Conservation (phyloP, 1,140 invertebrate genomes). For the Anastrepha obliqua region DNA sequence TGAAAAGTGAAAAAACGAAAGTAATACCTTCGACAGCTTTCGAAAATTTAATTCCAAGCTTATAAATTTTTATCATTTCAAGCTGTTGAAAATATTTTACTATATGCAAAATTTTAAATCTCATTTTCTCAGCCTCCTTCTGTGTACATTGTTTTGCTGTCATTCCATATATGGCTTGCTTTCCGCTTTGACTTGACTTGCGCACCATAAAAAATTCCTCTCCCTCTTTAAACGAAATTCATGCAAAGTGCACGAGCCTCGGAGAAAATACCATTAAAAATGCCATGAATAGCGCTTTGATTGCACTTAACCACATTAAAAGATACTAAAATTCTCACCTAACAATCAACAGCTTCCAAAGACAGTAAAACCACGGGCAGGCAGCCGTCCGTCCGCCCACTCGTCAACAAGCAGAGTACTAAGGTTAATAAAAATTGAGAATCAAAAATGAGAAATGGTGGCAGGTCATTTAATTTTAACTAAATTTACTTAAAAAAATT, state of each 20-base stretch:
- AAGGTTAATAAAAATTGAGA: constrained; percentile 52
- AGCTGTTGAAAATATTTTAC: no score
- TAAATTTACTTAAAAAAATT: constrained; percentile 70
- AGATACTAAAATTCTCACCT: constrained; percentile 67
- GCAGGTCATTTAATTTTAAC: constrained; percentile 71
- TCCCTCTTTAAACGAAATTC: background rate
- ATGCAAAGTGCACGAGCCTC: background rate
- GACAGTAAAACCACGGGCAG: background rate
- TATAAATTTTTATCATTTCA: no score
- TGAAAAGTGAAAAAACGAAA: no score
- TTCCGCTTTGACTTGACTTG: no score
- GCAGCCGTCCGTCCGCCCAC: background rate
- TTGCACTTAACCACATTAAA: constrained; percentile 72
- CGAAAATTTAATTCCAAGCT: no score
- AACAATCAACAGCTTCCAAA: background rate
- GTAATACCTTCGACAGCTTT: no score
- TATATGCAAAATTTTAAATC: no score
- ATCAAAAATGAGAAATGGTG: constrained; percentile 69
- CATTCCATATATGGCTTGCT: no score
- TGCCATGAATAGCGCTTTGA: constrained; percentile 69
- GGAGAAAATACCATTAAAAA: background rate
- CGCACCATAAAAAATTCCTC: no score
- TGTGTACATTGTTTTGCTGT: no score
- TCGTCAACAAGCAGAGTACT: background rate
- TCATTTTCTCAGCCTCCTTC: no score